Conservation (phyloP, 2,888 invertebrate genomes). For the Papilio protenor region DNA sequence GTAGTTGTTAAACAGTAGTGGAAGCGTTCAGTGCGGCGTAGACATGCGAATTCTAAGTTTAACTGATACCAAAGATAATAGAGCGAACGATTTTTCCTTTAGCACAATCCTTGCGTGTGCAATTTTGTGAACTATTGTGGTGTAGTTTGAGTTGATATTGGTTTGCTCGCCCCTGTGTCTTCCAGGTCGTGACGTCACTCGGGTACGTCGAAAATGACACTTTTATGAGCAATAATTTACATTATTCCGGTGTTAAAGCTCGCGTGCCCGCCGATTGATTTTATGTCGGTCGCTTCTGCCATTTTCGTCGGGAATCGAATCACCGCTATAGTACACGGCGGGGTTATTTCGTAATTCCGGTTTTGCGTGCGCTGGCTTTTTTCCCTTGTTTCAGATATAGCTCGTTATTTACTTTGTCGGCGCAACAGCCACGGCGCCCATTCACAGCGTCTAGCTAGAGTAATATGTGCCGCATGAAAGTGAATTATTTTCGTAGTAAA, state of each 20-base stretch:
- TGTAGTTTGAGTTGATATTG: conserved; percentile 52
- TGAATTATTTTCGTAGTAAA: conserved; percentile 30
- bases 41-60: conserved; percentile 68
- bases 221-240: conserved; percentile 84
- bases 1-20: conserved; percentile 21
- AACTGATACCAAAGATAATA: conserved; percentile 76
- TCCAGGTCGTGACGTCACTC: conserved; percentile 75
- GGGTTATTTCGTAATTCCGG: conserved; percentile 79
- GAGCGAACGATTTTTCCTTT: conserved; percentile 67
- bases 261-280: conserved; percentile 83
- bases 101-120: conserved; percentile 48
- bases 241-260: conserved; percentile 81
- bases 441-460: conserved; percentile 30
- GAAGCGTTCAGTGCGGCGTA: conserved; percentile 49
- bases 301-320: conserved; percentile 81
- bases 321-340: conserved; percentile 77
- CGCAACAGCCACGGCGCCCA: conserved; percentile 29
- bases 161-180: conserved; percentile 49
- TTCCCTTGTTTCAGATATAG: conserved; percentile 55
- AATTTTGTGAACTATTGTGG: conserved; percentile 54
- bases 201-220: conserved; percentile 82
- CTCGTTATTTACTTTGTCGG: conserved; percentile 29
- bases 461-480: conserved; percentile 36
- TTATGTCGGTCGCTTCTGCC: conserved; percentile 80
- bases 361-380: conserved; percentile 75